Base-by-base conservation (phyloP, 2,888 invertebrate genomes). In the Congeria kusceri region DNA sequence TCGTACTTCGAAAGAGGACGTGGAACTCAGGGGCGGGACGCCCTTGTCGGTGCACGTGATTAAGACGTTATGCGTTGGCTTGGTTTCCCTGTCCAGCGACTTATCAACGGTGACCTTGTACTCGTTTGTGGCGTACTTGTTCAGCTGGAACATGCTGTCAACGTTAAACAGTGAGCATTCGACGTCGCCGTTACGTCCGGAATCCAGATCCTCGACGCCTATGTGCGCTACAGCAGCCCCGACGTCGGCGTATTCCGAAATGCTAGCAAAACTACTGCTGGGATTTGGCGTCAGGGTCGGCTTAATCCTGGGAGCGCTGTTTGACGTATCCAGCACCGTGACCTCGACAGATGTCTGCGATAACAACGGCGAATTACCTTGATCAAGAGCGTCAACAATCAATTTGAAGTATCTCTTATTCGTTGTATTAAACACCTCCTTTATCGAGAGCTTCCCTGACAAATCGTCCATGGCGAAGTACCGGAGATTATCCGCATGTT, bases 281-380 rank as follows among this genome's bases (percentile, higher is more conserved):
- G 74, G 56, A 27, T 65, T 74, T 20, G 84, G 73, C 18, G 86
- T 57, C 2, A 85, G 64, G 61, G 87, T 88, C 11, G 83, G 74
- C 61, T 84, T 65, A 39, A 88, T 85, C 44, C 97, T 95, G 0
- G 98, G 98, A 13, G 98, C 98, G 93, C 98, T 98, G 93, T 98
- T 98, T 93, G 98, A 98, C 93, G 97, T 98, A 70, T 93, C 93
- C 90, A 97, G 97, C 9, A 98, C 96, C 4, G 77, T 76, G 1
- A 88, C 84, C 18, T 73, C 64, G n/a, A 88, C 86, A 49, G 82
- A 79, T 1, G 86, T 80, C 59, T 86, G 86, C 49, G 86, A 77
- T 11, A 84, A 84, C 9, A 87, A 57, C 9, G 86, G 81, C n/a
- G 80, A 81, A 27, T 80, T 79, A 1, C 83, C 86, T 9, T 61